These are phyloP conservation scores for Aphelenchoides besseyi DNA, from an alignment of 1,140 invertebrate species.

Conservation along the genomic window DNA sequence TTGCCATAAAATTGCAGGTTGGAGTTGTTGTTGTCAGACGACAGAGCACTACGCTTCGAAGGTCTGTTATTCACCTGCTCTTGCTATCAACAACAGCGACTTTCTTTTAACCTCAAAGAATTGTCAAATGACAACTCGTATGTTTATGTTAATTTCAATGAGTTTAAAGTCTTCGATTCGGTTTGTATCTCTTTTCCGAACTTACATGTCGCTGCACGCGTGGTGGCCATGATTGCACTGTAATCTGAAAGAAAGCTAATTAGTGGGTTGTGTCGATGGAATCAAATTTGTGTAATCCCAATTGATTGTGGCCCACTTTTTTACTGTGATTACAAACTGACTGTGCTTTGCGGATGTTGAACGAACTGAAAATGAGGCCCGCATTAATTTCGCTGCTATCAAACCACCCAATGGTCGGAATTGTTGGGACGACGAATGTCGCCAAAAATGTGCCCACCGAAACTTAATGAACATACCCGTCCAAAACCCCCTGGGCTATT, in stretches of 20 bases:
- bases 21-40: too few species aligned
- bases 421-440: background rate
- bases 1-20: too few species aligned
- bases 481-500: background rate
- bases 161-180: too few species aligned
- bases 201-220: constrained; percentile 47
- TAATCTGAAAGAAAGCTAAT: constrained; percentile 21
- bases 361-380: constrained; percentile 1
- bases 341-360: background rate
- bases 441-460: background rate
- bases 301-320: background rate
- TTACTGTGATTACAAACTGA: background rate
- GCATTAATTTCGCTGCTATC: background rate
- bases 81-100: too few species aligned
- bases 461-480: constrained; percentile 1
- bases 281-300: background rate
- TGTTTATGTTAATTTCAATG: too few species aligned
- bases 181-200: constrained; percentile 10
- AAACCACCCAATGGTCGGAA: too few species aligned
- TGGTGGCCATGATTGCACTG: constrained; percentile 42
- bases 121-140: too few species aligned
- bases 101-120: too few species aligned
- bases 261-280: background rate
- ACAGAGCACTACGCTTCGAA: too few species aligned
- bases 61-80: too few species aligned